Conservation (phyloP, 2,888 invertebrate species). For the Agapetus fuscipes region DNA sequence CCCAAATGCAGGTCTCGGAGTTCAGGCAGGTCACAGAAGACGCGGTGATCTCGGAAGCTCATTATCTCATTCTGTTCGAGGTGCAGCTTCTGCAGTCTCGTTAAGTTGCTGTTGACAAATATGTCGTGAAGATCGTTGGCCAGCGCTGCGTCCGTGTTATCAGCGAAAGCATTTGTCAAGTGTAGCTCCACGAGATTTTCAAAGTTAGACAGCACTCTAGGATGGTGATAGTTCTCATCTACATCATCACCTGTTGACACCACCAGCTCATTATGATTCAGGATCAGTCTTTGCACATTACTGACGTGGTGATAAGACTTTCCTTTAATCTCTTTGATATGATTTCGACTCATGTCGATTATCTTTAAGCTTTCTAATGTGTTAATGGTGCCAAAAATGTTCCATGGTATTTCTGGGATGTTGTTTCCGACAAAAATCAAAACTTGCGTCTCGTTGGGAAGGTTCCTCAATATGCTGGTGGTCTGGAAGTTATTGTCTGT, state of each 20-base stretch:
- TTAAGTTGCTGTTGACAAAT: conserved; percentile 57
- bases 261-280: conserved; percentile 62
- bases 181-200: conserved; percentile 58
- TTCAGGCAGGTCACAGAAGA: conserved; percentile 61
- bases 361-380: conserved; percentile 48
- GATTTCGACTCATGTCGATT: conserved; percentile 66
- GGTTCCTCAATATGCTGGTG: conserved; percentile 46
- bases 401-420: conserved; percentile 54
- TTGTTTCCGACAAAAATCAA: conserved; percentile 64
- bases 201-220: conserved; percentile 60
- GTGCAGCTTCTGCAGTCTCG: conserved; percentile 57
- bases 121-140: conserved; percentile 61
- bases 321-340: conserved; percentile 59
- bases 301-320: conserved; percentile 66
- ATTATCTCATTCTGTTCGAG: conserved; percentile 68
- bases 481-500: conserved; percentile 51
- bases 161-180: conserved; percentile 63
- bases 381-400: conserved; percentile 57
- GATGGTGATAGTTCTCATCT: conserved; percentile 52
- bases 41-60: conserved; percentile 50
- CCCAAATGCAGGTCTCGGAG: conserved; percentile 59
- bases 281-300: conserved; percentile 54
- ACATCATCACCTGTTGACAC: conserved; percentile 43
- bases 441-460: conserved; percentile 57
- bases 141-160: conserved; percentile 49